Percentiles rank a stretch among this genome's conserved stretches.
phyloP scores from a whole-genome alignment of 2,797 vertebrate genomes.

The Odontamblyopus lacepedii region DNA sequence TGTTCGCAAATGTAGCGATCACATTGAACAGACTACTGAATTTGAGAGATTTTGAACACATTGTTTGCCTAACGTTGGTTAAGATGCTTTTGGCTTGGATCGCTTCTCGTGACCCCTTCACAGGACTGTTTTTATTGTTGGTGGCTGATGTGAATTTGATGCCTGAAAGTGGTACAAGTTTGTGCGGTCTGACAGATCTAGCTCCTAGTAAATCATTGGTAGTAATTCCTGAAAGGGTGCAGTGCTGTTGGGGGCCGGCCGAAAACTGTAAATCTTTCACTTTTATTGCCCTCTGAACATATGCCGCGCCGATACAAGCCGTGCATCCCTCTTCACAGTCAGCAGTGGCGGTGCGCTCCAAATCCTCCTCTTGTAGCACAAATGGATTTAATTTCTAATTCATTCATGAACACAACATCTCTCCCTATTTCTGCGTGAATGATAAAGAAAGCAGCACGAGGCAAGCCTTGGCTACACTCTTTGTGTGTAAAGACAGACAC shows the following conservation, averaged over 20 bases:
- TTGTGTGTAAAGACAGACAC: conserved; percentile 60
- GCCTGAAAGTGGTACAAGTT: conserved; percentile 63
- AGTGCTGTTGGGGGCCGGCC: conserved; percentile 92
- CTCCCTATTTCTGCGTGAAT: conserved; percentile 12
- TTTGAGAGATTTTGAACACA: background rate
- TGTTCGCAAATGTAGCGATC: conserved; percentile 43
- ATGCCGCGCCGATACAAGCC: conserved; percentile 90
- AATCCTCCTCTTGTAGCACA: conserved; percentile 31
- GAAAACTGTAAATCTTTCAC: conserved; percentile 99
- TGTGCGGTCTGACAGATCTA: conserved; percentile 74
- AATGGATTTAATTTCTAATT: conserved; percentile 20
- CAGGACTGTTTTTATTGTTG: conserved; percentile 33
- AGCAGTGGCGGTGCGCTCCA: conserved; percentile 64
- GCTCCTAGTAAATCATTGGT: conserved; percentile 96
- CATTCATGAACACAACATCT: conserved; percentile 18
- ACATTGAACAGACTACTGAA: background rate
- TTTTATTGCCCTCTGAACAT: conserved; percentile 99
- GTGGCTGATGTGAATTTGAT: conserved; percentile 57
- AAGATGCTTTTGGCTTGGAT: background rate
- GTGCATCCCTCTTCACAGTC: conserved; percentile 86
- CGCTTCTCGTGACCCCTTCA: background rate
- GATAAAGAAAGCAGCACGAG: conserved; percentile 35
- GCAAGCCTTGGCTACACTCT: conserved; percentile 28
- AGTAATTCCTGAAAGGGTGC: conserved; percentile 99
- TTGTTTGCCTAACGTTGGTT: background rate